Evolutionary conservation across 2,797 vertebrate species (phyloP).

Genomic region (Limnodromus scolopaceus): DNA sequence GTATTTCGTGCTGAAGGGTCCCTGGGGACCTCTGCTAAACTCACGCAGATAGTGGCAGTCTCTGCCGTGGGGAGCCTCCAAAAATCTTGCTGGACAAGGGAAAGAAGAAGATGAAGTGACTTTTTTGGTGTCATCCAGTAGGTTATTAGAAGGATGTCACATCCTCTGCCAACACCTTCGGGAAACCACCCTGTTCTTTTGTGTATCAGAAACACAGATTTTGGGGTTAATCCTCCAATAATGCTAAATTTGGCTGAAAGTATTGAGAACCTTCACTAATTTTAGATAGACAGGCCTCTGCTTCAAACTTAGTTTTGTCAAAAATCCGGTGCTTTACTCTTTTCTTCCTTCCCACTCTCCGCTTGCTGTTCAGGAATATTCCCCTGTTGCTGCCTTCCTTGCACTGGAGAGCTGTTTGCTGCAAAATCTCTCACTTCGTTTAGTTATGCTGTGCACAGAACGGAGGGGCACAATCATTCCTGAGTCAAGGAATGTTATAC

Average conservation of each 20-base stretch:
- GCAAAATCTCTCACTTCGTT: background rate
- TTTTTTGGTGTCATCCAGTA: background rate
- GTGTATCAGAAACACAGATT: too few species aligned
- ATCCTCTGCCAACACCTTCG: accelerated
- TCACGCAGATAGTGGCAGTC: background rate
- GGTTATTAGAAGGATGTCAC: background rate
- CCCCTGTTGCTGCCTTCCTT: background rate
- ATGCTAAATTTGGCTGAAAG: background rate
- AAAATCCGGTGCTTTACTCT: background rate
- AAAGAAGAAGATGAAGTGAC: background rate
- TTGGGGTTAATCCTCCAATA: background rate
- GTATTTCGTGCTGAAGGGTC: accelerated
- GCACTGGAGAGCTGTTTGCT: background rate
- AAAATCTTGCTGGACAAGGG: background rate
- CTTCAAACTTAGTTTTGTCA: background rate
- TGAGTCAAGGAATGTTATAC: background rate
- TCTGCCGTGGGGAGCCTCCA: accelerated
- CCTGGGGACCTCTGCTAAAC: background rate
- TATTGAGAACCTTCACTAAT: background rate
- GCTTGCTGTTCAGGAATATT: background rate
- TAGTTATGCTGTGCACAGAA: background rate
- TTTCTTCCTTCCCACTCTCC: background rate
- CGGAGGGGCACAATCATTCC: accelerated
- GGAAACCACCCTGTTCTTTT: background rate
- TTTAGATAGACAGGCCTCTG: background rate